Conservation (phyloP, 1,140 invertebrate genomes). For the Tigriopus japonicus region DNA sequence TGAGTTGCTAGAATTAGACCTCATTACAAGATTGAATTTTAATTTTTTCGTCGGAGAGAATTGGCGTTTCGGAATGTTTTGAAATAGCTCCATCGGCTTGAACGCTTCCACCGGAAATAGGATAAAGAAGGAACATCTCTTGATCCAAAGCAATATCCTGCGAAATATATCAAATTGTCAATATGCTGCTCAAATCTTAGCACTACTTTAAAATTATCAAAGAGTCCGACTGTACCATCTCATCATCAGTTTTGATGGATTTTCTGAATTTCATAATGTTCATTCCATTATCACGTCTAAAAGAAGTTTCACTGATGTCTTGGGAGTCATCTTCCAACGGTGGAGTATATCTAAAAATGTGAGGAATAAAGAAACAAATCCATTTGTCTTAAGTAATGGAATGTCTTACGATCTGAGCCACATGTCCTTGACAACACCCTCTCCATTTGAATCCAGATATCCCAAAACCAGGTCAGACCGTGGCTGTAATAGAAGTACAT, state of each 20-base stretch:
- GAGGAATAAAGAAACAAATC: too few species aligned
- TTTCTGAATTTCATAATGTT: neutral
- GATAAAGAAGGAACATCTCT: neutral
- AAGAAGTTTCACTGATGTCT: neutral
- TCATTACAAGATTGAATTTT: neutral
- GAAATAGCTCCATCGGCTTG: neutral
- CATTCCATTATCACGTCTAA: neutral
- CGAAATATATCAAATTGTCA: neutral
- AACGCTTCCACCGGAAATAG: neutral
- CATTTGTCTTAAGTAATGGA: too few species aligned
- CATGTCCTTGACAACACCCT: conserved; percentile 2
- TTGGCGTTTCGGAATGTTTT: conserved; percentile 4
- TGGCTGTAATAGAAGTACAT: neutral
- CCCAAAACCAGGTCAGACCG: neutral
- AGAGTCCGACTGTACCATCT: neutral
- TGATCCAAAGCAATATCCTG: neutral
- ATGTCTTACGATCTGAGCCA: too few species aligned
- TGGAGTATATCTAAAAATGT: neutral
- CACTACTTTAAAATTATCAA: too few species aligned
- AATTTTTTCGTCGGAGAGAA: neutral
- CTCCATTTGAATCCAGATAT: conserved; percentile 2
- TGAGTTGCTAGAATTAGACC: too few species aligned
- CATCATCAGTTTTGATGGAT: neutral
- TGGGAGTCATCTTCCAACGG: neutral
- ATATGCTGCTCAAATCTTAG: too few species aligned